A percentile compares a stretch with the other conserved stretches of the same genome.
These are phyloP conservation scores for Tachuris rubrigastra DNA, from an alignment of 2,113 vertebrate genomes.

Conservation along the genomic window DNA sequence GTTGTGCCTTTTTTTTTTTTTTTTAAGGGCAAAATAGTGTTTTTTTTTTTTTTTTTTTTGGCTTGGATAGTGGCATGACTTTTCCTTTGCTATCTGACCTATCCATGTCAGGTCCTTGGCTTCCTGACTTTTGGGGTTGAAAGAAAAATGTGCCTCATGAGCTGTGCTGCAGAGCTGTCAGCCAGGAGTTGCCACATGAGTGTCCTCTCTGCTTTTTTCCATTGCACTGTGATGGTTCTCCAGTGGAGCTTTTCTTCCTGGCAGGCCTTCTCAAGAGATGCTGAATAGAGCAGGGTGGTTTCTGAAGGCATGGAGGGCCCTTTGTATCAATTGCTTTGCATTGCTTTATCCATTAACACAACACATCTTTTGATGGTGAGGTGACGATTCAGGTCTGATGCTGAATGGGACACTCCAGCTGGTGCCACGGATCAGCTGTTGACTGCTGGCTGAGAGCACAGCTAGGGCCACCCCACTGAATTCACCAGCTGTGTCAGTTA, in stretches of 20 bases:
- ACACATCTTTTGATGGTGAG: fast-evolving
- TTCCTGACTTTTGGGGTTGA: background rate
- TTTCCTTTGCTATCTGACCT: background rate
- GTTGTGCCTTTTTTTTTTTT: background rate
- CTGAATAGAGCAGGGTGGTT: background rate
- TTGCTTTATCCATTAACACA: background rate
- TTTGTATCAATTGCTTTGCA: background rate
- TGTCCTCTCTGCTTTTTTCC: background rate
- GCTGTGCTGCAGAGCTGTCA: background rate
- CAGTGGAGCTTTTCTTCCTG: background rate
- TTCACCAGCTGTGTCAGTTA: background rate
- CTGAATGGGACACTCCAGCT: background rate
- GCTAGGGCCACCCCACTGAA: background rate
- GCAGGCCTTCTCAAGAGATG: background rate
- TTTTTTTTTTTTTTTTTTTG: background rate
- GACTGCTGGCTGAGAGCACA: background rate
- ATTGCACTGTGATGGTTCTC: background rate
- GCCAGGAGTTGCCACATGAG: background rate
- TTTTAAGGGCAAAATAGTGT: background rate
- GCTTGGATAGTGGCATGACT: background rate
- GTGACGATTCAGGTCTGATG: background rate
- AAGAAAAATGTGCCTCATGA: background rate
- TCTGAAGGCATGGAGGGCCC: background rate
- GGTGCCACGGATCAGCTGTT: background rate
- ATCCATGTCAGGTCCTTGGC: background rate